Conservation (phyloP, 37 sponge, comb jelly and placozoan species). For the Oopsacas minuta region DNA sequence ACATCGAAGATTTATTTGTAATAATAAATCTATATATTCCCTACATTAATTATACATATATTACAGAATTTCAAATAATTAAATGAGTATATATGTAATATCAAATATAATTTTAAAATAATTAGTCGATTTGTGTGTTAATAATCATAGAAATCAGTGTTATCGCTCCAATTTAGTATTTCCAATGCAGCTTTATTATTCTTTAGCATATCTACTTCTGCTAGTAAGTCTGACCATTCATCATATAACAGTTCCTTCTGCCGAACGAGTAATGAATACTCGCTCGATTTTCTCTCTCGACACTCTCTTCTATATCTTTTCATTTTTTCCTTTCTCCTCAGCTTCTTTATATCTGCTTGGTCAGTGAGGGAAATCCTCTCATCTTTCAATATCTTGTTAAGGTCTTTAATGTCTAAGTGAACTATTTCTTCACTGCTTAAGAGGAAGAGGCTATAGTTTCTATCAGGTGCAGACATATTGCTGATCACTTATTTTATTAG, state of each 20-base stretch:
- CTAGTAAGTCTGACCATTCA: slow-evolving; percentile 4
- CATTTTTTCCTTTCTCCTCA: background rate
- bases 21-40: too few species aligned
- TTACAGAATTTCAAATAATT: too few species aligned
- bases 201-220: background rate
- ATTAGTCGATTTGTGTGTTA: too few species aligned
- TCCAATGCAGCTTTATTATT: slow-evolving; percentile 10
- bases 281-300: background rate
- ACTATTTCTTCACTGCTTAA: slow-evolving; percentile 6
- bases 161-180: background rate
- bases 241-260: background rate
- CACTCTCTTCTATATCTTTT: slow-evolving; percentile 8
- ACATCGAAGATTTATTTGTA: too few species aligned
- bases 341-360: background rate
- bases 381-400: background rate
- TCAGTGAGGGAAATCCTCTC: background rate
- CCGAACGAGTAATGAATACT: background rate
- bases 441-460: background rate
- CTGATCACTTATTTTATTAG: background rate
- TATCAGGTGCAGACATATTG: background rate
- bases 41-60: too few species aligned
- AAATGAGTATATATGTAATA: too few species aligned
- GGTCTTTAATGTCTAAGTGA: background rate
- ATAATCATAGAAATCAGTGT: background rate
- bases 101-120: too few species aligned